Base-by-base conservation (phyloP, 2,113 vertebrate species). In the Lethenteron camtschaticum region DNA sequence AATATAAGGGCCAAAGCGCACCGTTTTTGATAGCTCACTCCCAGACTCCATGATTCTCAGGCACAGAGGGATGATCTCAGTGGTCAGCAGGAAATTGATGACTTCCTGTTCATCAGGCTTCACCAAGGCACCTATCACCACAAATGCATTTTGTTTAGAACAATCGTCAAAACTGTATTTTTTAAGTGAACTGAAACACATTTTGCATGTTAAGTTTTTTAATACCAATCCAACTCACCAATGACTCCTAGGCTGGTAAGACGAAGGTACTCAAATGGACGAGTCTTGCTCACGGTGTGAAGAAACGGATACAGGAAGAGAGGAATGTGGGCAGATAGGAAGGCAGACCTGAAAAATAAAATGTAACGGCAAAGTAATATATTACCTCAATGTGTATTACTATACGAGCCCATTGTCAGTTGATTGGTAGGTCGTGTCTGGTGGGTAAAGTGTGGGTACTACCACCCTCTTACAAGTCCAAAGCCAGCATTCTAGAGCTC, bases 91-190 rank as follows among this genome's bases (percentile, higher is more conserved):
- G 78, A 97, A 97, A 79, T 97, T 97, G 73, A 97, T 97, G 75
- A 97, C 92, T 80, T 97, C 92, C 76, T 97, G 92, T 73, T 97
- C 92, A 16, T 97, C 92, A 6, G 92, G 96, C 83, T 97, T 97
- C 72, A 97, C 92, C 79, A 96, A 79, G 9, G 92, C 92, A 56
- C 92, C 92, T 97, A 74, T 13, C 78, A 73, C 71, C 20, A 76
- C 71, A 73, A 74, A 41, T 41, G 41, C 6, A 41, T 41, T 41
- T 41, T 41, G 3, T 41, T 41, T 41, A 41, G 6, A 41, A 41
- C 41, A 41, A 7, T 41, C 41, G 41, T 41, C 41, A 41, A 41
- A 41, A 6, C 41, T 41, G 41, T 41, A 1, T 41, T 41, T 41
- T 41, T 41, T 41, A 41, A 41, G 41, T 41, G 1, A 41, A 41